These are phyloP conservation scores for Sinentomon sp. DNA, from an alignment of 2,888 invertebrate genomes.

Conservation along the genomic window DNA sequence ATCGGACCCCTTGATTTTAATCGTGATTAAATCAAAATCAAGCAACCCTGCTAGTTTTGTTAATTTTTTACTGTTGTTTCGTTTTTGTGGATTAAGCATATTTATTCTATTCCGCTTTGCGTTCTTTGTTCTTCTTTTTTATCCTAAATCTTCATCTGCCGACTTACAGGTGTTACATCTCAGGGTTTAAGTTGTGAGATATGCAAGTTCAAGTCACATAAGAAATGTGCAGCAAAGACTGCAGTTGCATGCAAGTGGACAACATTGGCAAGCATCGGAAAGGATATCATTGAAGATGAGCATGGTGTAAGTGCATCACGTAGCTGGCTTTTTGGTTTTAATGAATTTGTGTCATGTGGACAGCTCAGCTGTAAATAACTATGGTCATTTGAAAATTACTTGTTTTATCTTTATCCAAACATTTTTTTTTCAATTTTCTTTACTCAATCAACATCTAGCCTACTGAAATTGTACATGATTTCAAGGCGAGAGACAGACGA, in stretches of 20 bases:
- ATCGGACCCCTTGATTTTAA: too few relatives aligned
- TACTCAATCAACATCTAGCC: too few relatives aligned
- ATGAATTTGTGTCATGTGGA: neutral
- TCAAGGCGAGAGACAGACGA: too few relatives aligned
- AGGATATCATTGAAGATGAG: conserved; percentile 70
- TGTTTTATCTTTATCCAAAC: conserved; percentile 3
- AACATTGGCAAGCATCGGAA: conserved; percentile 77
- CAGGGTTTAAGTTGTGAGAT: conserved; percentile 90
- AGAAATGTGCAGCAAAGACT: conserved; percentile 73
- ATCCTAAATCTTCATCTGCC: neutral
- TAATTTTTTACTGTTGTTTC: neutral
- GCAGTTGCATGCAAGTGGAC: conserved; percentile 95
- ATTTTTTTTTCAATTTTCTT: conserved; percentile 3
- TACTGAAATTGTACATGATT: too few relatives aligned
- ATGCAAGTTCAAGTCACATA: conserved; percentile 92
- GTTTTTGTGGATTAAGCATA: neutral
- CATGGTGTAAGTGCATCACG: conserved; percentile 39
- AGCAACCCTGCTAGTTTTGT: too few relatives aligned
- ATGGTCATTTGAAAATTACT: neutral
- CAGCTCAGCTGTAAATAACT: neutral
- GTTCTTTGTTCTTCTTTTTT: neutral
- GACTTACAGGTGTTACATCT: conserved; percentile 60
- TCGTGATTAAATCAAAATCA: too few relatives aligned
- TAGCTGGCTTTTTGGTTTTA: too few relatives aligned
- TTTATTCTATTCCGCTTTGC: neutral